Evolutionary conservation across 1,140 invertebrate genomes (phyloP).

Genomic region (Samia ricini): DNA sequence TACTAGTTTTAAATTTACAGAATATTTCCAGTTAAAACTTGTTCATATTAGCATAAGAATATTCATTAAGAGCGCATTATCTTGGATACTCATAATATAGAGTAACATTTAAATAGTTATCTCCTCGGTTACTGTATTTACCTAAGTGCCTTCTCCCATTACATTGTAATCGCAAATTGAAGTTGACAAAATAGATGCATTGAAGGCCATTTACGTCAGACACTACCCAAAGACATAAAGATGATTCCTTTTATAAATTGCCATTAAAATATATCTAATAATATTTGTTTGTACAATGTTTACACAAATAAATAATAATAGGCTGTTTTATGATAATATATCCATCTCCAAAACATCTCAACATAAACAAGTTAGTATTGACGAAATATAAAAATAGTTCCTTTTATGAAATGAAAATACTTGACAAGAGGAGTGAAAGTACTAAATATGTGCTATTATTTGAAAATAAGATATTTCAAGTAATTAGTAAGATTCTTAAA

Average conservation of each 20-base stretch:
- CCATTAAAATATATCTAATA: background rate
- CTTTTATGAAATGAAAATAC: too few species aligned
- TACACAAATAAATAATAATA: too few species aligned
- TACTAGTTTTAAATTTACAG: background rate
- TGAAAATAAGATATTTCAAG: too few species aligned
- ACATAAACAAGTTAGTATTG: too few species aligned
- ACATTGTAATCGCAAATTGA: constrained; percentile 2
- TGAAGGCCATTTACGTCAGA: constrained; percentile 10
- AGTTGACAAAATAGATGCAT: constrained; percentile 19
- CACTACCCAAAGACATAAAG: background rate
- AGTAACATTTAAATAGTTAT: constrained; percentile 38
- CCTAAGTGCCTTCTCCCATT: constrained; percentile 15
- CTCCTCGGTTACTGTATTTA: constrained; percentile 13
- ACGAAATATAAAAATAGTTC: too few species aligned
- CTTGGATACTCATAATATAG: constrained; percentile 3
- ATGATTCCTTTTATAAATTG: background rate
- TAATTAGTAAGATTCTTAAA: too few species aligned
- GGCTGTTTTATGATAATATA: too few species aligned
- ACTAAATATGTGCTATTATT: too few species aligned
- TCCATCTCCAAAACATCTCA: too few species aligned
- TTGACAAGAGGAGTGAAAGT: too few species aligned
- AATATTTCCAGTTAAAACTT: background rate
- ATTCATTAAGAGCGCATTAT: background rate
- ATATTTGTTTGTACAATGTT: background rate
- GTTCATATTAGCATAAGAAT: background rate